Evolutionary conservation across 2,888 invertebrate species (phyloP).

Genomic region (Thysanoteuthis rhombus): DNA sequence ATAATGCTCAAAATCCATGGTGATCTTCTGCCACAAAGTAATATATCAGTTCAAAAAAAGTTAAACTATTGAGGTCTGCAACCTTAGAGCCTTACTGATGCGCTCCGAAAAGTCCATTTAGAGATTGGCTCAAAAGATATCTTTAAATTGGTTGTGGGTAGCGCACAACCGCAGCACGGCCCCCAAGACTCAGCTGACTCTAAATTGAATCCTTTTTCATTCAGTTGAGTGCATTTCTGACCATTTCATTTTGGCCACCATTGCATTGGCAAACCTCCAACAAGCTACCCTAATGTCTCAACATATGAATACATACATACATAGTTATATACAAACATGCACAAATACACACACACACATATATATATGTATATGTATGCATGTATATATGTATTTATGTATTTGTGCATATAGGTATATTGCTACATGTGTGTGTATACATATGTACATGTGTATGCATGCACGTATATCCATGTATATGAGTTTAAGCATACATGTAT

Average conservation of each 20-base stretch:
- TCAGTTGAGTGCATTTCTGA: background rate
- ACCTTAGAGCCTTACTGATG: background rate
- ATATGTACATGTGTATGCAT: background rate
- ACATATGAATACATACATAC: no score
- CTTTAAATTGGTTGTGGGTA: background rate
- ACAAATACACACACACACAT: no score
- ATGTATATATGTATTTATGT: no score
- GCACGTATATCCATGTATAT: no score
- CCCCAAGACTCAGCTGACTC: background rate
- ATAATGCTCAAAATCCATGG: no score
- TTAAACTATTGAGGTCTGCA: background rate
- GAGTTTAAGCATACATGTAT: no score
- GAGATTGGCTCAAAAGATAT: background rate
- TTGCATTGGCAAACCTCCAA: background rate
- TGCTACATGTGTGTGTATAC: background rate
- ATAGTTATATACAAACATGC: no score
- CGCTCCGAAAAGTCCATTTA: background rate
- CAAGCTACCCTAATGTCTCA: background rate
- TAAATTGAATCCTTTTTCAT: background rate
- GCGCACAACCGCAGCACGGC: background rate
- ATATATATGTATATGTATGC: no score
- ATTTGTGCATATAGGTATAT: no score
- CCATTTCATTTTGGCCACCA: background rate
- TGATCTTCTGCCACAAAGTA: no score
- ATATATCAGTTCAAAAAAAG: background rate